Base-by-base conservation (phyloP, 2,797 vertebrate species). In the Cirrhinus mrigala region DNA sequence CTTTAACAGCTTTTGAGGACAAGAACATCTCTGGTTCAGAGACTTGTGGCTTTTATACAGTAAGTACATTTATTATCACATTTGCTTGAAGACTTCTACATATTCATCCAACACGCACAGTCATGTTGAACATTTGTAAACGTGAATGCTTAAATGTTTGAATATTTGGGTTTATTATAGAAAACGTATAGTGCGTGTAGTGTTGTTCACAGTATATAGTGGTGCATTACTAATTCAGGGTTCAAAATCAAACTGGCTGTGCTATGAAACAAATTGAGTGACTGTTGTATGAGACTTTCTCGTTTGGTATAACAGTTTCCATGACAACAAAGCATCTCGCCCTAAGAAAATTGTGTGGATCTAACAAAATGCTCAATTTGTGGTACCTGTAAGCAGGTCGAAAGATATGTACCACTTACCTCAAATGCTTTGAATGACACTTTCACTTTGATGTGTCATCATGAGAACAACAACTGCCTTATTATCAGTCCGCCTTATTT, bases 1-100 rank as follows among this genome's bases (percentile, higher is more conserved):
- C 78, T 90, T 62, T 93, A 90, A n/a, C 91, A 98, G 97, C 29
- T 98, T 89, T 94, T 97, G 89, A 97, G 96, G 92, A 98, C 97
- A 27, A 96, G 94, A 91, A 97, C 96, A 5, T 96, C 96, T 88
- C 95, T 92, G 90, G 92, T 97, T 54, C 91, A 89, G 0, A 82
- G 91, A 68, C 85, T 98, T 64, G 92, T 92, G 40, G 92, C 94
- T 71, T 96, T 94, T 4, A 88, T 98, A 91, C 97, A 95, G 97
- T 97, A 94, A 95, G 94, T 89, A 33, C 56, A 62, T 14, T 37
- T 44, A 1, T 50, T 20, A 1, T 24, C 40, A 22, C 2, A 9
- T 7, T 50, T 60, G 15, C 12, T 46, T 60, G 14, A 46, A 33
- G 29, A 68, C 22, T 18, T 48, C 7, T 24, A 4, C 2, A 52